These are phyloP conservation scores for Agrotis ipsilon DNA, from an alignment of 2,888 invertebrate genomes.

Conservation along the genomic window DNA sequence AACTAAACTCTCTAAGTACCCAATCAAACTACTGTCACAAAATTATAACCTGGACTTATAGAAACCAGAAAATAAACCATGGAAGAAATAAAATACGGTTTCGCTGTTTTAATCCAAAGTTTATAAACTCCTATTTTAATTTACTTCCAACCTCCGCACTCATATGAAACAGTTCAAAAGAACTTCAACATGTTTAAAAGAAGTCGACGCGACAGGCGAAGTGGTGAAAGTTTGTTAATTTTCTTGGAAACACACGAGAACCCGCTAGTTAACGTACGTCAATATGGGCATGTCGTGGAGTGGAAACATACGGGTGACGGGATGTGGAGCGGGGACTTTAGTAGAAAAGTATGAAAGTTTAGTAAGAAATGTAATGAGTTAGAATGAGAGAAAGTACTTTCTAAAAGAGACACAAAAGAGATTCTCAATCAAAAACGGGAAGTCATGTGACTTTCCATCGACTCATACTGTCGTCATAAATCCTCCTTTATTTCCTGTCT, in stretches of 20 bases:
- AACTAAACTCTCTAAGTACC: too few species aligned
- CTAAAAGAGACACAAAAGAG: too few species aligned
- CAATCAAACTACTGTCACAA: too few species aligned
- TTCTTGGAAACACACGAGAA: conserved; percentile 69
- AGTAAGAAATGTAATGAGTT: too few species aligned
- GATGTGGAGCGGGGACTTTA: neutral
- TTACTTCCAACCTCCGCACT: neutral
- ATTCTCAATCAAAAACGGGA: too few species aligned
- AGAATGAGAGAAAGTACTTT: too few species aligned
- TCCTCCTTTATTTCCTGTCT: too few species aligned
- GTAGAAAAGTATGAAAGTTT: neutral
- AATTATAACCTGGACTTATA: too few species aligned
- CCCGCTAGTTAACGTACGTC: conserved; percentile 54
- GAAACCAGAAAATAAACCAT: too few species aligned
- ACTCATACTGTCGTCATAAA: too few species aligned
- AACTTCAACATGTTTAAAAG: conserved; percentile 54
- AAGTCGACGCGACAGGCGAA: conserved; percentile 47
- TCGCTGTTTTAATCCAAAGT: neutral
- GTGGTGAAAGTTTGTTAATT: conserved; percentile 71
- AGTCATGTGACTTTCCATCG: too few species aligned
- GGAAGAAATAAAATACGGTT: too few species aligned
- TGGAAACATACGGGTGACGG: conserved; percentile 44
- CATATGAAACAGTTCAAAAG: conserved; percentile 39
- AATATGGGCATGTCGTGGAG: conserved; percentile 44
- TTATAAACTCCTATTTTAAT: conserved; percentile 14